Conservation (phyloP, 2,888 invertebrate genomes). For the Tipula confusa region DNA sequence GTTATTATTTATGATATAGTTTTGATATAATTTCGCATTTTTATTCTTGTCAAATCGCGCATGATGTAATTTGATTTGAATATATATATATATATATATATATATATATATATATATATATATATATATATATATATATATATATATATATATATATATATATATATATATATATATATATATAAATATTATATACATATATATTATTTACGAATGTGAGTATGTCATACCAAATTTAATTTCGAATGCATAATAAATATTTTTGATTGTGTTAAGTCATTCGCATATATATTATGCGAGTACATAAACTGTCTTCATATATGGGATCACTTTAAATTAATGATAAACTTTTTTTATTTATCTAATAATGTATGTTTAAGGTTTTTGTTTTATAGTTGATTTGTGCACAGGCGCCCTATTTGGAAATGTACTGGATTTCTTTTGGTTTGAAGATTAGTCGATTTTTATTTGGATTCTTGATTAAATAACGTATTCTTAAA, state of each 20-base stretch:
- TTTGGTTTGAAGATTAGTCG: too few species aligned
- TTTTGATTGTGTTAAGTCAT: background rate
- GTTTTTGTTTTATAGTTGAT: background rate
- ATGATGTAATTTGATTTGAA: conserved; percentile 7
- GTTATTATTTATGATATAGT: conserved; percentile 13
- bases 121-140: too few species aligned
- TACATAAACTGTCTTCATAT: background rate
- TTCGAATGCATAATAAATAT: background rate
- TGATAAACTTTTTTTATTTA: background rate
- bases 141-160: too few species aligned
- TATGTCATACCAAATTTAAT: background rate
- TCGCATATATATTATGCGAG: background rate
- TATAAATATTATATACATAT: too few species aligned
- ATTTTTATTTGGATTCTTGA: too few species aligned
- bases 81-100: too few species aligned
- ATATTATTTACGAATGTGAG: too few species aligned
- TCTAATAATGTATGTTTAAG: background rate
- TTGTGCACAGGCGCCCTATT: too few species aligned
- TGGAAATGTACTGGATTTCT: too few species aligned
- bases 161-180: too few species aligned
- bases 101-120: too few species aligned
- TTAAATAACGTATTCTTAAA: too few species aligned
- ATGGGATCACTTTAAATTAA: background rate
- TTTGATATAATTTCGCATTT: background rate
- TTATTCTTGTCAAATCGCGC: background rate